phyloP scores from a whole-genome alignment of 2,113 vertebrate species.

The Gila orcuttii region DNA sequence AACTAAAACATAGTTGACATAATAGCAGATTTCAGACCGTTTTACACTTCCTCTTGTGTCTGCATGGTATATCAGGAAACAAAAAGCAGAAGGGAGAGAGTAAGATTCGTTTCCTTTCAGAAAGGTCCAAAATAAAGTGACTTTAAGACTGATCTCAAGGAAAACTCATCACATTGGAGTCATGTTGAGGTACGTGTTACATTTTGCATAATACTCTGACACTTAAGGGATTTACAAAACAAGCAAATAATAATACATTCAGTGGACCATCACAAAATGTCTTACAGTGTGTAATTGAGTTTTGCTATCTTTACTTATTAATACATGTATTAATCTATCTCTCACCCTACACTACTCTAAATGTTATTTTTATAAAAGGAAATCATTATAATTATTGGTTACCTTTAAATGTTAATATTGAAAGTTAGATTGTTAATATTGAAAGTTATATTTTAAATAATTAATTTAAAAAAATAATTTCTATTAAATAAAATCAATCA shows the following conservation, averaged over 20 bases:
- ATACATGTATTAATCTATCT: background rate
- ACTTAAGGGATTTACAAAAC: background rate
- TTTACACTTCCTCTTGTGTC: conserved; percentile 16
- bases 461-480: background rate
- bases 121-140: background rate
- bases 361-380: background rate
- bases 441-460: background rate
- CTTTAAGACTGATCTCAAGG: background rate
- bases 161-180: background rate
- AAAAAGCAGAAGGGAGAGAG: conserved; percentile 70
- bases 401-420: background rate
- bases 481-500: no score
- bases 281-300: background rate
- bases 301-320: background rate
- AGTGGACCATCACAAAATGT: background rate
- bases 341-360: background rate
- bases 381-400: background rate
- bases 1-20: background rate
- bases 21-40: background rate
- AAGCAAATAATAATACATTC: background rate
- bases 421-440: background rate
- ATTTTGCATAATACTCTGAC: background rate
- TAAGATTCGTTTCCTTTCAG: conserved; percentile 41
- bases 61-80: conserved; percentile 58
- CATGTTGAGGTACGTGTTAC: background rate